Evolutionary conservation across 2,113 vertebrate genomes (phyloP).

Genomic region (Phaetusa simplex): DNA sequence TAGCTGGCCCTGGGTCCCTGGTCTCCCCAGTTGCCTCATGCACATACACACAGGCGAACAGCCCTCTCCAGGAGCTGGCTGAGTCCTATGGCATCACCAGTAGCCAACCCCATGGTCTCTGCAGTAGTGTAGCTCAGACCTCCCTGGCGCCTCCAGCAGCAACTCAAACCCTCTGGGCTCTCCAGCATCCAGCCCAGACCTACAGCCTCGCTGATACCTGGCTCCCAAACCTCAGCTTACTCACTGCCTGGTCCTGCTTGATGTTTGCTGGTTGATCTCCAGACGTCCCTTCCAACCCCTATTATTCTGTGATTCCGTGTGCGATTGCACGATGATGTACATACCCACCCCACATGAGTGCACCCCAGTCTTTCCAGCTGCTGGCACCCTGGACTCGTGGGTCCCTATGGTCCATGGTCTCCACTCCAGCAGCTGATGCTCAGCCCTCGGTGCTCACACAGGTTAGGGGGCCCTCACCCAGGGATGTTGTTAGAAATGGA

Average conservation of each 20-base stretch:
- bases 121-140: background rate
- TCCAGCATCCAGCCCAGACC: background rate
- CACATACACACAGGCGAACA: background rate
- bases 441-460: background rate
- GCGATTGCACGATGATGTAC: too few species aligned
- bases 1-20: background rate
- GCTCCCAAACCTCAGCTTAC: background rate
- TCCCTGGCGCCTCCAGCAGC: too few species aligned
- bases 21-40: background rate
- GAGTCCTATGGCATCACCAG: background rate
- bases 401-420: background rate
- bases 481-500: background rate
- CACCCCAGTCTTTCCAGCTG: background rate
- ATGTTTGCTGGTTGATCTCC: background rate
- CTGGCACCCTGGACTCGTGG: accelerated
- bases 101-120: background rate
- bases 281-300: too few species aligned
- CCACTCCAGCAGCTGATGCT: background rate
- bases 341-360: background rate
- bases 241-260: too few species aligned
- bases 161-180: background rate
- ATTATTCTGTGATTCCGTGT: too few species aligned
- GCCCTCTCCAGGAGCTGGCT: too few species aligned
- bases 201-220: background rate
- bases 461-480: background rate